Evolutionary conservation across 1,140 invertebrate species (phyloP), one percentile per base, ranked within the genome.

Genomic region (Zaprionus ornatus): DNA sequence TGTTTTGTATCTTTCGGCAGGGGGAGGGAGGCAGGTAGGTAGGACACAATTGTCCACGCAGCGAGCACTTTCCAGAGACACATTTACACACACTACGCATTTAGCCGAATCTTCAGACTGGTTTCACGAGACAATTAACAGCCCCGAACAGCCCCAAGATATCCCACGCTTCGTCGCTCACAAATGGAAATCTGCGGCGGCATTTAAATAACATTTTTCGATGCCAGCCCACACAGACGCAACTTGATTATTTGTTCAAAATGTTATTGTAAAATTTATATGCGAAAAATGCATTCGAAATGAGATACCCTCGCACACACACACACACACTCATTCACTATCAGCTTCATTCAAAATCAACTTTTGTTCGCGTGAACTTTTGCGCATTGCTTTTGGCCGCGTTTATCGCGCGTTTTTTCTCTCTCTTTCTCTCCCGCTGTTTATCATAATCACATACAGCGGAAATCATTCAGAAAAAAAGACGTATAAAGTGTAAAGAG

Each of bases 211-310:
- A 80, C 37, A 40, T 81, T 76, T 75, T 84, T 81, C 65, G 71
- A 72, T 73, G 74, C 59, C 80, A 79, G 59, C 84, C 85, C 74
- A 88, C 84, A 87, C 84, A 79, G 35, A 63, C 65, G 65, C 66
- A 68, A 54, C 74, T 70, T 63, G 77, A 80, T 83, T 77, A 84
- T 88, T 90, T 88, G 80, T 90, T 74, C 54, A 79, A 71, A 66
- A 79, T 69, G 77, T 87, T 80, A 80, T 83, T 83, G 74, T 85
- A 56, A 45, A 88, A 84, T 88, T 88, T 88, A 88, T 88, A 90
- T 88, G 84, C 84, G 84, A 88, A 88, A 88, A 88, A 55, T 88
- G 84, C 84, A 85, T 85, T 85, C 66, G 40, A 78, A 85, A 85
- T 84, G 70, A 80, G 77, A 29, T 54, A 60, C 40, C 5, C 42